Evolutionary conservation across 2,888 invertebrate species (phyloP).

Genomic region (Macrosiphum euphorbiae): DNA sequence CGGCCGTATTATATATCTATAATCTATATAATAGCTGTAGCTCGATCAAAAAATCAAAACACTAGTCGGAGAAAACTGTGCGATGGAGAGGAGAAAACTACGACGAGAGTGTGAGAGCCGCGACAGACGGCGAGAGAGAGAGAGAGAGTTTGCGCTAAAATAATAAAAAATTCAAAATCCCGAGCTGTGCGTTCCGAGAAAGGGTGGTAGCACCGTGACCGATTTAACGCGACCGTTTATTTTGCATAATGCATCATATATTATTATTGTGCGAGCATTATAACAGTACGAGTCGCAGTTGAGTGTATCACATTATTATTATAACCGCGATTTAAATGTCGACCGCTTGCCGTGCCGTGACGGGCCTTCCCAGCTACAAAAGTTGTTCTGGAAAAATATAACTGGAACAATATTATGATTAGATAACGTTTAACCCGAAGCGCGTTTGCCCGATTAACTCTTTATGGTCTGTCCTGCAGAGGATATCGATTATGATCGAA

Average conservation of each 20-base stretch:
- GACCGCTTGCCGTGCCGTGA: not conserved
- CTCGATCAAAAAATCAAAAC: not conserved
- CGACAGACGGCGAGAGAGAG: not conserved
- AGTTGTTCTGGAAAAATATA: not conserved
- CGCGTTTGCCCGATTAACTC: too few relatives aligned
- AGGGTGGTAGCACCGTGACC: conserved; percentile 45
- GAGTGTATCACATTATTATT: not conserved
- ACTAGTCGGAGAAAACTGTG: conserved; percentile 17
- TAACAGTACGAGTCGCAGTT: not conserved
- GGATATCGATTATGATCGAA: not conserved
- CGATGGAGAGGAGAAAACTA: not conserved
- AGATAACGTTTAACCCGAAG: not conserved
- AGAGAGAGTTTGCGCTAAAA: too few relatives aligned
- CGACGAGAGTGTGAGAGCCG: not conserved
- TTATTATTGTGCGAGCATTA: not conserved
- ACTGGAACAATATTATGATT: not conserved
- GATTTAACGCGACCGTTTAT: conserved; percentile 18
- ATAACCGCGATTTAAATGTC: not conserved
- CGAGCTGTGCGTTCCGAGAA: conserved; percentile 30
- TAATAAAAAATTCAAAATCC: conserved; percentile 7
- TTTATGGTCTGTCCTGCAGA: not conserved
- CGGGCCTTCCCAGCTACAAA: not conserved
- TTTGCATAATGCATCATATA: conserved; percentile 41
- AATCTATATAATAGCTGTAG: not conserved
- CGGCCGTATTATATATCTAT: not conserved